Conservation (phyloP, 2,113 vertebrate genomes). For the Myxocyprinus asiaticus region DNA sequence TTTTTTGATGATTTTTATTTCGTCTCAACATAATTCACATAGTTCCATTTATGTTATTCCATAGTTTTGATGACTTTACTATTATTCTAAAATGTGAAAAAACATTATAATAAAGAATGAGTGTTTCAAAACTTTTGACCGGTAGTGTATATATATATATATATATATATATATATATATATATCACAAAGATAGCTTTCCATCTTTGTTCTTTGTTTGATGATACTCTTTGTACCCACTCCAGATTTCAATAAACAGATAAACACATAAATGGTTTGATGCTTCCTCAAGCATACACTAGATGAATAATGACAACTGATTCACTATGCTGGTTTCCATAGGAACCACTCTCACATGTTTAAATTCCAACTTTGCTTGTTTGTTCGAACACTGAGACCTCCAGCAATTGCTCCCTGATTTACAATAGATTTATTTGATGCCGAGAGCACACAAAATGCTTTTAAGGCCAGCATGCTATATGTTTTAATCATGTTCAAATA, state of each 20-base stretch:
- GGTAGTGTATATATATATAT: no score
- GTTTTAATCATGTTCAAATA: conserved; percentile 25
- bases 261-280: not conserved
- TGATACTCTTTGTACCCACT: not conserved
- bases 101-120: no score
- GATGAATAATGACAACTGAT: conserved; percentile 16
- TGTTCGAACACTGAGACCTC: not conserved
- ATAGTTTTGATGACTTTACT: no score
- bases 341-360: conserved; percentile 2
- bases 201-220: not conserved
- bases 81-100: no score
- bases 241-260: not conserved
- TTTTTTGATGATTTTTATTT: no score
- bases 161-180: no score
- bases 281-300: no score
- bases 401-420: conserved; percentile 1
- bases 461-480: conserved; percentile 3
- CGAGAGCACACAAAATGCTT: not conserved
- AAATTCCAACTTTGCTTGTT: conserved; percentile 3
- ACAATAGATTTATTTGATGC: conserved; percentile 2
- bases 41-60: no score
- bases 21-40: no score
- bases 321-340: conserved; percentile 14
- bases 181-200: no score
- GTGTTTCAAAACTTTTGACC: no score